Evolutionary conservation across 2,888 invertebrate genomes (phyloP).

Genomic region (Polyploca ridens): DNA sequence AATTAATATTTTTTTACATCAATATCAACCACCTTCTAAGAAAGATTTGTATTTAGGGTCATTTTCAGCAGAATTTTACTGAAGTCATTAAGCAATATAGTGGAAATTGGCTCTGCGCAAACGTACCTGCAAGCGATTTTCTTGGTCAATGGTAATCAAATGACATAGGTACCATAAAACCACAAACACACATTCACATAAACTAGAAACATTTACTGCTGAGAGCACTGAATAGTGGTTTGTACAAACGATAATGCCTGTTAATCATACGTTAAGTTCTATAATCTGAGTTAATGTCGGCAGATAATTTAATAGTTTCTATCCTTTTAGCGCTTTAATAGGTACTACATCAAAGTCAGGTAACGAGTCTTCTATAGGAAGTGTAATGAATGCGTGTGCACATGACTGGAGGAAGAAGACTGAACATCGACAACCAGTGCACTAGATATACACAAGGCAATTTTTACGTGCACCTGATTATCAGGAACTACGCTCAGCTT

Average conservation of each 20-base stretch:
- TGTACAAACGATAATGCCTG: slow-evolving; percentile 33
- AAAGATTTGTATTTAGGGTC: background rate
- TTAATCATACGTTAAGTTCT: slow-evolving; percentile 54
- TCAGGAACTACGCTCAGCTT: slow-evolving; percentile 3
- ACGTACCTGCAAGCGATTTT: background rate
- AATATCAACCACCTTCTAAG: too few species aligned
- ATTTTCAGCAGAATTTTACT: background rate
- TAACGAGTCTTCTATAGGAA: slow-evolving; percentile 62
- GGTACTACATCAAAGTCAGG: slow-evolving; percentile 66
- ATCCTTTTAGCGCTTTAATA: slow-evolving; percentile 62
- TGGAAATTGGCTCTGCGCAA: background rate
- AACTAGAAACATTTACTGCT: slow-evolving; percentile 22
- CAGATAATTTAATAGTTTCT: slow-evolving; percentile 51
- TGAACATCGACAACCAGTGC: slow-evolving; percentile 38
- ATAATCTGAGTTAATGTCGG: slow-evolving; percentile 41
- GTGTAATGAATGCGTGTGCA: slow-evolving; percentile 58
- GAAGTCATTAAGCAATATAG: background rate
- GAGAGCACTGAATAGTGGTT: slow-evolving; percentile 16
- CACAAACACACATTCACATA: background rate
- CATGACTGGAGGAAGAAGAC: slow-evolving; percentile 53
- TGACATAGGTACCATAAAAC: background rate
- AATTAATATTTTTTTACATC: too few species aligned
- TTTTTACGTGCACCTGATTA: slow-evolving; percentile 24
- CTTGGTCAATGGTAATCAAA: background rate
- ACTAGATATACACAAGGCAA: slow-evolving; percentile 23